Evolutionary conservation across 2,113 vertebrate genomes (phyloP).

Genomic region (Chaetura pelagica): DNA sequence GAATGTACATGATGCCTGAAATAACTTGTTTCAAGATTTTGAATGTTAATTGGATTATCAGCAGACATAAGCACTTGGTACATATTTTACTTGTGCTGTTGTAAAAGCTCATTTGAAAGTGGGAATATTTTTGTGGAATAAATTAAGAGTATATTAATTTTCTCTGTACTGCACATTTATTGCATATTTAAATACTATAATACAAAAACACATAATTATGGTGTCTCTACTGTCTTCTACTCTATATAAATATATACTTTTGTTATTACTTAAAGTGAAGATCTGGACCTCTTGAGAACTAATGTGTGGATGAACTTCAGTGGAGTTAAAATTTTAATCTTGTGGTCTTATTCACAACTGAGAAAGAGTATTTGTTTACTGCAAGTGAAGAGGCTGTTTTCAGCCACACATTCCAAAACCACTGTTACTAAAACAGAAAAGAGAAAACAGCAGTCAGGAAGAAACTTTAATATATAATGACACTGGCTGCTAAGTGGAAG

Average conservation of each 20-base stretch:
- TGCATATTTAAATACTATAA: not conserved
- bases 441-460: not conserved
- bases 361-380: not conserved
- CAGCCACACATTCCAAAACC: not conserved
- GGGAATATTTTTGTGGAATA: not conserved
- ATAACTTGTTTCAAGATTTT: not conserved
- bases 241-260: not conserved
- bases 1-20: not conserved
- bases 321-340: not conserved
- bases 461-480: not conserved
- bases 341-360: not conserved
- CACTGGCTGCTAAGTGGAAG: not conserved
- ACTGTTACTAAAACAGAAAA: not conserved
- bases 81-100: not conserved
- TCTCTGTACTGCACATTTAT: not conserved
- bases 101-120: not conserved
- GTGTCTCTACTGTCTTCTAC: not conserved
- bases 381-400: not conserved
- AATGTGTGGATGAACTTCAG: not conserved
- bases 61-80: not conserved
- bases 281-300: not conserved
- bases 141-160: not conserved
- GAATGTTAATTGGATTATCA: not conserved
- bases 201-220: not conserved
- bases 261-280: not conserved